A percentile compares a stretch with the other conserved stretches of the same genome.
Conservation (phyloP, 1,140 invertebrate genomes). For the Gerris buenoi region DNA sequence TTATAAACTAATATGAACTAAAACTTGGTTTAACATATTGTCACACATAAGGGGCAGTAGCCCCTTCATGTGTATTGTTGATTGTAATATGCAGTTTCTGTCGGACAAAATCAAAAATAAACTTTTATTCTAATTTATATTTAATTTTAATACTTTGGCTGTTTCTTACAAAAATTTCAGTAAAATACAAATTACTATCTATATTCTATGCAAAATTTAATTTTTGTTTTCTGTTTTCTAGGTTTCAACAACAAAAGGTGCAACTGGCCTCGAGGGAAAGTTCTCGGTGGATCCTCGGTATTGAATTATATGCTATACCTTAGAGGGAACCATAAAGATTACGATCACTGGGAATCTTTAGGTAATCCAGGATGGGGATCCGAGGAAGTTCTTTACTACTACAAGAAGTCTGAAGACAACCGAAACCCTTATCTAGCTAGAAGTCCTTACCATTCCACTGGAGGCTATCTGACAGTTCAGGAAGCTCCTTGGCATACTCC, state of each 20-base stretch:
- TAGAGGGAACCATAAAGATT: conserved; percentile 81
- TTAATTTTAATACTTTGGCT: too few species aligned
- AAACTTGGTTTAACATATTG: too few species aligned
- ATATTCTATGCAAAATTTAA: too few species aligned
- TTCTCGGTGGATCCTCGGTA: conserved; percentile 64
- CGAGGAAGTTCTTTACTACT: conserved; percentile 71
- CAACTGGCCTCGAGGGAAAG: conserved; percentile 74
- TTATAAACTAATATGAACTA: too few species aligned
- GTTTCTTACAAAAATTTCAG: too few species aligned
- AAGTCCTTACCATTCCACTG: conserved; percentile 59
- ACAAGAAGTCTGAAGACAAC: conserved; percentile 83
- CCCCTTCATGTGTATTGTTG: too few species aligned
- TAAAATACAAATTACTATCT: too few species aligned
- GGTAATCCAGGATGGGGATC: conserved; percentile 89
- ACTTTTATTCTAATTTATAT: too few species aligned
- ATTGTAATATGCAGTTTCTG: too few species aligned
- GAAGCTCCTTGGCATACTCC: conserved; percentile 76
- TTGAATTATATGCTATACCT: conserved; percentile 97
- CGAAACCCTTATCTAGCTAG: conserved; percentile 62
- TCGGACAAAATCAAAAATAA: too few species aligned
- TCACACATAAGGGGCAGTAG: too few species aligned
- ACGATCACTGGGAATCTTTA: conserved; percentile 77
- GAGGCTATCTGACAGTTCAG: conserved; percentile 66
- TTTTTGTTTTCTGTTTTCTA: too few species aligned
- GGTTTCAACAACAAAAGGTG: conserved; percentile 65